Evolutionary conservation across 1,140 invertebrate species (phyloP), one percentile per base, ranked within the genome.

Genomic region (Drosophila leontia): DNA sequence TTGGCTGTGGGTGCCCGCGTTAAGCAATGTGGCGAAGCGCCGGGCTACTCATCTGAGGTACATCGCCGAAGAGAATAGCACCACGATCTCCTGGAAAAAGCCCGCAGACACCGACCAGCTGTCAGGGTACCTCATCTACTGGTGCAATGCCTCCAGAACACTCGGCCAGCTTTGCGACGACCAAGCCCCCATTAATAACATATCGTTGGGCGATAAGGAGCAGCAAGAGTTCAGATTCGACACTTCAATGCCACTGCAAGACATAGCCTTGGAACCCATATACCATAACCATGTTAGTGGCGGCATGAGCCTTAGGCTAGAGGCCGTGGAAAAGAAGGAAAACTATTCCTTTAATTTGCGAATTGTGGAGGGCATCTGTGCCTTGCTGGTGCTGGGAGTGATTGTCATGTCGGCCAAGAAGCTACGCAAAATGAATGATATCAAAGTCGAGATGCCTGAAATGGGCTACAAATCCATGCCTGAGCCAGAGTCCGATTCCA

Each of bases 111-210:
- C 1, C 1, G n/a, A 51, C 7, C 32, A 47, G 8, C 5, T n/a
- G 5, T 12, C 34, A 1, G 35, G 63, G 9, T 82, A 82, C 44
- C 78, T 39, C 0, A 23, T 82, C 8, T 82, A 60, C 39, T 68
- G 59, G 62, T 82, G 79, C 39, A 11, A 9, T 2, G 12, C 41
- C 39, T 23, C 39, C 12, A 35, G 32, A 1, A 13, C 41, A 3
- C 23, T 13, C 8, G 23, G 5, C 8, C 32, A 29, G 37, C 6
- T 56, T 12, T 80, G 78, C 32, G n/a, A 50, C 4, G 58, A 62
- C 13, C 23, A 26, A 0, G 1, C 19, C 7, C 1, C 13, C 12
- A 65, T 72, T 2, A 19, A 35, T 2, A 35, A 4, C 15, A 23
- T 29, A 6, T 4, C 11, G n/a, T 13, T 34, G 26, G 11, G 44